Evolutionary conservation across 2,113 vertebrate genomes (phyloP).

Genomic region (Labeo rohita): DNA sequence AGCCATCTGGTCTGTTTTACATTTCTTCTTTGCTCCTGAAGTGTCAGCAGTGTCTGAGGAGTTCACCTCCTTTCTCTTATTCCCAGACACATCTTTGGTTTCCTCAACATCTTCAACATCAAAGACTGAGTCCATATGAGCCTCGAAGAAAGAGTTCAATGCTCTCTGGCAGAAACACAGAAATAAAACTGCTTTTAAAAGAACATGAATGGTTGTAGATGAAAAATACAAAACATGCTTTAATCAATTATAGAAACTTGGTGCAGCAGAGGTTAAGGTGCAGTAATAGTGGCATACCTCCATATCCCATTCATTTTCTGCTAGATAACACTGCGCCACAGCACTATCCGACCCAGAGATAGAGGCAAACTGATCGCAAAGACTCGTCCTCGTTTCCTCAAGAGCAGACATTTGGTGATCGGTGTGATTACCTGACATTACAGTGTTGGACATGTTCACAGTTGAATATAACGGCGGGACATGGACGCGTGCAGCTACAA

Average conservation of each 20-base stretch:
- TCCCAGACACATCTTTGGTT: constrained; percentile 22
- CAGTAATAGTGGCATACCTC: constrained; percentile 73
- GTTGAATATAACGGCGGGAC: not conserved
- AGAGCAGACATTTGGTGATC: constrained; percentile 48
- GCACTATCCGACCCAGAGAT: constrained; percentile 74
- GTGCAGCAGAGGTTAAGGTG: not conserved
- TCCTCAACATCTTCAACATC: constrained; percentile 63
- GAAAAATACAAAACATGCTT: not conserved
- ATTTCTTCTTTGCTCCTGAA: constrained; percentile 40
- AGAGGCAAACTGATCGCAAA: constrained; percentile 81
- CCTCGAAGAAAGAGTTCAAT: constrained; percentile 77
- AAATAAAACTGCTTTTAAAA: not conserved
- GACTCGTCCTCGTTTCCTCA: constrained; percentile 66
- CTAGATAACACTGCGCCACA: constrained; percentile 80
- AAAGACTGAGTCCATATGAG: constrained; percentile 75
- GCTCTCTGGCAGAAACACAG: constrained; percentile 66
- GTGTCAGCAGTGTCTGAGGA: not conserved
- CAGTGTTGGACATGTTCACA: constrained; percentile 55
- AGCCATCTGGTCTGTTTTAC: not conserved
- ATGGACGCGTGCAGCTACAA: constrained; percentile 41
- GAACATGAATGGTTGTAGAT: not conserved
- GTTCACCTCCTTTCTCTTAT: constrained; percentile 63
- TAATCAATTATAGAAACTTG: not conserved
- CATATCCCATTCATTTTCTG: constrained; percentile 84
- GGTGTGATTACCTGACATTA: constrained; percentile 16